Conservation (phyloP, 2,113 vertebrate genomes). For the Hyperopisus bebe region DNA sequence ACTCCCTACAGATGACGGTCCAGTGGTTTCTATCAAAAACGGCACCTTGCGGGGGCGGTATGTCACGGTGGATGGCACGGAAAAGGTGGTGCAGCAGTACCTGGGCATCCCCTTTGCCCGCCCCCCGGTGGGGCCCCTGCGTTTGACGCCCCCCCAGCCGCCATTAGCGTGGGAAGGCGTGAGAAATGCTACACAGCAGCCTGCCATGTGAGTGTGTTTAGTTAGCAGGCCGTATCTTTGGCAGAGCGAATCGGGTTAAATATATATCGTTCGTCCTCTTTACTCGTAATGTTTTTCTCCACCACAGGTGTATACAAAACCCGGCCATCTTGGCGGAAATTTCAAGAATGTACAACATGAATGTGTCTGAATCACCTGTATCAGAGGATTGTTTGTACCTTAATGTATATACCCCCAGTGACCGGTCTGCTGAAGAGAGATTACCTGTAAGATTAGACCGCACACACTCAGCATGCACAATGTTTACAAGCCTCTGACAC, state of each 20-base stretch:
- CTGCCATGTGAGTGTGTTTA: constrained; percentile 59
- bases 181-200: constrained; percentile 62
- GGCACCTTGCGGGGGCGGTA: constrained; percentile 63
- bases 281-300: background rate
- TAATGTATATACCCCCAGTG: constrained; percentile 12
- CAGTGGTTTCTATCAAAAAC: constrained; percentile 52
- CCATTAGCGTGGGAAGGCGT: constrained; percentile 65
- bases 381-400: constrained; percentile 25
- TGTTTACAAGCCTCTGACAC: background rate
- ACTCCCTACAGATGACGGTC: constrained; percentile 37
- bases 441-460: constrained; percentile 5
- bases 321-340: background rate
- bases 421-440: background rate
- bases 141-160: constrained; percentile 63
- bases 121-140: constrained; percentile 67
- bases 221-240: background rate
- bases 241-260: background rate
- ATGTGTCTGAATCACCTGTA: background rate
- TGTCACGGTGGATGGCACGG: constrained; percentile 47
- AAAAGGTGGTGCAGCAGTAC: constrained; percentile 57
- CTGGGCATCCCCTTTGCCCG: constrained; percentile 77
- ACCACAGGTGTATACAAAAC: constrained; percentile 16
- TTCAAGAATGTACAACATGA: background rate
- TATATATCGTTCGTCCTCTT: background rate
- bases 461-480: background rate